These are phyloP conservation scores for pig (Sus scrofa) DNA, from an alignment of 2,113 vertebrate species.

Conservation along the genomic window T2T-Sscrofa CM000814.6:76232501-76233000, in stretches of 20 bases:
- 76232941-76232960: neutral
- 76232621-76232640: neutral
- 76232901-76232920: neutral
- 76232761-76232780: neutral
- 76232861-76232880: neutral
- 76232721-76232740: neutral
- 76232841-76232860: neutral
- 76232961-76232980: neutral
- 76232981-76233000: neutral
- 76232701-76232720: neutral
- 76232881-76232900: neutral
- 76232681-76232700: neutral
- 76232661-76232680: neutral
- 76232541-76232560: neutral
- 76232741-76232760: neutral
- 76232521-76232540: neutral
- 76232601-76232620: neutral
- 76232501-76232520: neutral
- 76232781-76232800: neutral
- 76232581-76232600: conserved; percentile 4
- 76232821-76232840: neutral
- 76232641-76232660: neutral
- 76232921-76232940: neutral
- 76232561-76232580: conserved; percentile 12
- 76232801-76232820: neutral